These are phyloP conservation scores for Acromyrmex charruanus DNA, from an alignment of 1,140 invertebrate species.

Conservation along the genomic window DNA sequence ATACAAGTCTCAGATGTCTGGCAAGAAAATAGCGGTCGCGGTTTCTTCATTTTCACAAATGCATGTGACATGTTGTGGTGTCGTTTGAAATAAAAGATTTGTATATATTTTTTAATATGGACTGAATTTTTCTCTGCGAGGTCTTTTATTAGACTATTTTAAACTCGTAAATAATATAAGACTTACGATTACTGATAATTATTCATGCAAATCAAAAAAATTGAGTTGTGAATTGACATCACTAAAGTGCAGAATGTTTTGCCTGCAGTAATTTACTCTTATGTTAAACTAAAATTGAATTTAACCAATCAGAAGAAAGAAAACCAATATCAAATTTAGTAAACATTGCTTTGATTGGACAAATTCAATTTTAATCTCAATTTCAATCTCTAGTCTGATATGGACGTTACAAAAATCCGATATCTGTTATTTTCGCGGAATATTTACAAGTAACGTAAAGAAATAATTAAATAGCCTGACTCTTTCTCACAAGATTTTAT, in stretches of 20 bases:
- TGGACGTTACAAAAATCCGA: neutral
- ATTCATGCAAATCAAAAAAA: neutral
- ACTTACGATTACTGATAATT: neutral
- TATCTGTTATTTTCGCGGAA: neutral
- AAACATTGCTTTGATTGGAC: too few species aligned
- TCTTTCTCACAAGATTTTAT: neutral
- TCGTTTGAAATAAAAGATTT: neutral
- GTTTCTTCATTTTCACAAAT: slow-evolving; percentile 3
- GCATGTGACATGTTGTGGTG: neutral
- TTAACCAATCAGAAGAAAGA: too few species aligned
- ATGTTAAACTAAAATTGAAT: too few species aligned
- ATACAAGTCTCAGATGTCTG: neutral
- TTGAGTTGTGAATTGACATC: neutral
- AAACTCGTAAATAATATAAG: neutral
- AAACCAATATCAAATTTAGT: too few species aligned
- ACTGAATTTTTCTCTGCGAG: neutral
- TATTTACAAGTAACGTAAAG: neutral
- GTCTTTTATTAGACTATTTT: neutral
- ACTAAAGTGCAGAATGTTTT: neutral
- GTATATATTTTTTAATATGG: neutral
- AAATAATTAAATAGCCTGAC: neutral
- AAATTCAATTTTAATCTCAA: too few species aligned
- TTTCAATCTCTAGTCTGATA: too few species aligned
- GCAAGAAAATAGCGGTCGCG: neutral
- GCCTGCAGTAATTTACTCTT: neutral